Conservation (phyloP, 2,113 vertebrate species). For the Ictalurus punctatus region DNA sequence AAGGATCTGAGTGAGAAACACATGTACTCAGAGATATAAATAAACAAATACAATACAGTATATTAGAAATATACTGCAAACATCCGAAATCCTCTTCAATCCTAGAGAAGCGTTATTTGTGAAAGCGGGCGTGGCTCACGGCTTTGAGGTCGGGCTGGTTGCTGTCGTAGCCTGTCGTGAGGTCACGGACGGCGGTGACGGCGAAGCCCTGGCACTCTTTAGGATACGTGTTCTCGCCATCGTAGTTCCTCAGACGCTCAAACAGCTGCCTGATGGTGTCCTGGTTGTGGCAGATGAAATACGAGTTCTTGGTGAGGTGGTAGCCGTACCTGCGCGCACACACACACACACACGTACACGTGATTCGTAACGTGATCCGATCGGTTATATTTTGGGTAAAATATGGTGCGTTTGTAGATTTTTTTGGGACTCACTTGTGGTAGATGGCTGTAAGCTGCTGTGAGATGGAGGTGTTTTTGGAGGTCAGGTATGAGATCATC, state of each 20-base stretch:
- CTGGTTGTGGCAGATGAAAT: slow-evolving; percentile 94
- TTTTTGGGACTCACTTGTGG: slow-evolving; percentile 79
- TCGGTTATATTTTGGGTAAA: neutral
- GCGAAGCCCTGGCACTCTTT: slow-evolving; percentile 82
- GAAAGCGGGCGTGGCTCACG: slow-evolving; percentile 69
- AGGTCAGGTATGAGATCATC: slow-evolving; percentile 83
- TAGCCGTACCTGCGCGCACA: slow-evolving; percentile 83
- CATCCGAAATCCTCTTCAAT: neutral
- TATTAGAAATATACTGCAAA: no score
- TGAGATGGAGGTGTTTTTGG: slow-evolving; percentile 79
- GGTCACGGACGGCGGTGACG: slow-evolving; percentile 84
- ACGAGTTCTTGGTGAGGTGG: slow-evolving; percentile 91
- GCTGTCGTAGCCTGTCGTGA: slow-evolving; percentile 92
- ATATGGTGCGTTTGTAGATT: neutral
- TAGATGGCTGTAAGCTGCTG: slow-evolving; percentile 87
- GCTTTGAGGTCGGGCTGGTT: slow-evolving; percentile 85
- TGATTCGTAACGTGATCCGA: neutral
- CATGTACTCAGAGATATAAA: neutral
- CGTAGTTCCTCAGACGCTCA: slow-evolving; percentile 83
- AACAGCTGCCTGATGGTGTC: slow-evolving; percentile 82
- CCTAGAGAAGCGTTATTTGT: neutral
- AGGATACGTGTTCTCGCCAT: slow-evolving; percentile 81
- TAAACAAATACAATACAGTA: no score
- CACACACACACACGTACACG: no score
- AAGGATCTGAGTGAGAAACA: slow-evolving; percentile 78